Evolutionary conservation across 2,113 vertebrate species (phyloP).

Genomic region (Anarhynchus alexandrinus): DNA sequence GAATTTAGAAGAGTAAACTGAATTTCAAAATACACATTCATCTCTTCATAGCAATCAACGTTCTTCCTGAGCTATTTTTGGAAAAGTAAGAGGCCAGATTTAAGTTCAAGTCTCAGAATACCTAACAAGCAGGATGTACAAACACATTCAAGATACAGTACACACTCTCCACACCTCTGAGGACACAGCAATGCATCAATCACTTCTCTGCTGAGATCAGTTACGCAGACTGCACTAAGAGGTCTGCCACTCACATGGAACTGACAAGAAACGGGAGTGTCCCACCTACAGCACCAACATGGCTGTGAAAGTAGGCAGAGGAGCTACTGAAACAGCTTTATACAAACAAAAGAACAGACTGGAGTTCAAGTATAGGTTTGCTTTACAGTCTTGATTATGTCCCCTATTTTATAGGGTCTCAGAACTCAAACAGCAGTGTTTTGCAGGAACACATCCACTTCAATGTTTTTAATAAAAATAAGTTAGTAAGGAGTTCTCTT

Average conservation of each 20-base stretch:
- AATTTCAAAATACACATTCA: neutral
- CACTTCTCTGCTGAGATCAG: neutral
- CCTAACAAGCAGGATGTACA: neutral
- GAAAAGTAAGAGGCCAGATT: neutral
- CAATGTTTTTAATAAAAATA: neutral
- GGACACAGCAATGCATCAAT: neutral
- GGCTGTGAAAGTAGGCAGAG: neutral
- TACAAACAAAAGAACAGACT: neutral
- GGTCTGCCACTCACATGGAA: neutral
- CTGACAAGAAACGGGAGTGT: neutral
- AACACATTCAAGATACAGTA: neutral
- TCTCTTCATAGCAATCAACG: neutral
- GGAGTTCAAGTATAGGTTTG: neutral
- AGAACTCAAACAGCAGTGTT: neutral
- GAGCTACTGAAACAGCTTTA: neutral
- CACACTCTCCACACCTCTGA: neutral
- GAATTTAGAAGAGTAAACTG: neutral
- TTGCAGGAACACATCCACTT: neutral
- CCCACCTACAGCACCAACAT: neutral
- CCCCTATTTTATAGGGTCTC: neutral
- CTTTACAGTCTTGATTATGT: neutral
- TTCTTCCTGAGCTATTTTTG: neutral
- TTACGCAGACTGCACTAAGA: neutral
- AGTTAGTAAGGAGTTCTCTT: neutral
- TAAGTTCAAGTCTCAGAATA: neutral